These are phyloP conservation scores for Neogale vison DNA, from an alignment of 2,113 vertebrate species.

Conservation along the genomic window DNA sequence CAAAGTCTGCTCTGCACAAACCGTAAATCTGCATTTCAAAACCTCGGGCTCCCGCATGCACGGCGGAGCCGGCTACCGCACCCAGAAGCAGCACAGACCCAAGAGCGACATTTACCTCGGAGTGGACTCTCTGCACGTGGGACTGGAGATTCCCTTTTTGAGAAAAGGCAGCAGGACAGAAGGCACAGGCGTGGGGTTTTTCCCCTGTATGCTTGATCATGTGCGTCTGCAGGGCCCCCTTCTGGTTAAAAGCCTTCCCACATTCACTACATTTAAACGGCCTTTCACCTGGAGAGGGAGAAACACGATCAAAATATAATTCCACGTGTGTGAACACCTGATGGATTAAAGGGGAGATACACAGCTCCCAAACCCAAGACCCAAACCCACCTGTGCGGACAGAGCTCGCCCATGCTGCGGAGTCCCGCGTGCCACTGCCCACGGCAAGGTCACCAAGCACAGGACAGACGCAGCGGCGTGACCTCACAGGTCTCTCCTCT, in stretches of 20 bases:
- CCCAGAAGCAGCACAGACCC: neutral
- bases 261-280: slow-evolving; percentile 95
- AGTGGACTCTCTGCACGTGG: slow-evolving; percentile 97
- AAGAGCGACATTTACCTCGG: slow-evolving; percentile 88
- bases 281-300: slow-evolving; percentile 89
- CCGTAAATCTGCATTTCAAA: neutral
- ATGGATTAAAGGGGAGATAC: rapidly evolving
- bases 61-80: rapidly evolving
- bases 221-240: slow-evolving; percentile 98
- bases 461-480: neutral
- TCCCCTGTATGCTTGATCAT: slow-evolving; percentile 98
- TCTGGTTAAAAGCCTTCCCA: slow-evolving; percentile 99
- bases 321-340: neutral
- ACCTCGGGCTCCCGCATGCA: neutral
- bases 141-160: slow-evolving; percentile 99
- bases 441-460: neutral
- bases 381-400: neutral
- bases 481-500: neutral
- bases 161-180: slow-evolving; percentile 98
- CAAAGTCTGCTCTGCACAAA: neutral
- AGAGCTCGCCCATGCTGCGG: rapidly evolving
- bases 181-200: slow-evolving; percentile 96
- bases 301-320: neutral
- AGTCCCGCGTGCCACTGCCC: rapidly evolving
- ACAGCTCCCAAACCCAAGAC: neutral